These are phyloP conservation scores for Anomalospiza imberbis DNA, from an alignment of 2,797 vertebrate species.

Conservation along the genomic window DNA sequence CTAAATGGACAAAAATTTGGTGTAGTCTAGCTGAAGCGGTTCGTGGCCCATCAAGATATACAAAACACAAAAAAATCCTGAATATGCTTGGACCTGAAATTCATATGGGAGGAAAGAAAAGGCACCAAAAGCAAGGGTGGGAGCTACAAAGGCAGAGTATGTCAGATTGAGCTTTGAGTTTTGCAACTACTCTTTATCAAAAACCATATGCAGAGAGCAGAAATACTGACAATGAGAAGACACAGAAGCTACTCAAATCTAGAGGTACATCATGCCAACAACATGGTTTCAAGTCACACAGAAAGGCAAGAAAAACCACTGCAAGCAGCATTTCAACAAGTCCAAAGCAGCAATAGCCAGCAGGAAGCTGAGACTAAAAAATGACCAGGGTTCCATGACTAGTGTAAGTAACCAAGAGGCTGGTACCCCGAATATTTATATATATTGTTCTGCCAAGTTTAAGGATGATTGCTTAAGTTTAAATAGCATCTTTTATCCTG, in stretches of 20 bases:
- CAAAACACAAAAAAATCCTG: not conserved
- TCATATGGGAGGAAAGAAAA: not conserved
- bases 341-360: not conserved
- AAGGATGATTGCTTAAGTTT: not conserved
- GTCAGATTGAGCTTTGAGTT: not conserved
- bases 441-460: not conserved
- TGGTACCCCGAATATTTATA: not conserved
- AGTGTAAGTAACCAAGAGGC: not conserved
- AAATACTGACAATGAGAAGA: not conserved
- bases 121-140: not conserved
- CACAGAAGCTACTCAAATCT: not conserved
- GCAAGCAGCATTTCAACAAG: not conserved
- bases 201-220: not conserved
- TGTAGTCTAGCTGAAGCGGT: not conserved
- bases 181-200: not conserved
- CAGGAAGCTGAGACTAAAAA: not conserved
- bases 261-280: not conserved
- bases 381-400: not conserved
- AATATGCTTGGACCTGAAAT: not conserved
- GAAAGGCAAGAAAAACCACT: not conserved
- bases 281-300: not conserved
- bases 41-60: not conserved
- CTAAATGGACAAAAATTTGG: not conserved
- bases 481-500: not conserved
- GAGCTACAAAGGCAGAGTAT: not conserved